These are phyloP conservation scores for Meandrina meandrites DNA, from an alignment of 92 coral and sea anemone species.

Conservation along the genomic window DNA sequence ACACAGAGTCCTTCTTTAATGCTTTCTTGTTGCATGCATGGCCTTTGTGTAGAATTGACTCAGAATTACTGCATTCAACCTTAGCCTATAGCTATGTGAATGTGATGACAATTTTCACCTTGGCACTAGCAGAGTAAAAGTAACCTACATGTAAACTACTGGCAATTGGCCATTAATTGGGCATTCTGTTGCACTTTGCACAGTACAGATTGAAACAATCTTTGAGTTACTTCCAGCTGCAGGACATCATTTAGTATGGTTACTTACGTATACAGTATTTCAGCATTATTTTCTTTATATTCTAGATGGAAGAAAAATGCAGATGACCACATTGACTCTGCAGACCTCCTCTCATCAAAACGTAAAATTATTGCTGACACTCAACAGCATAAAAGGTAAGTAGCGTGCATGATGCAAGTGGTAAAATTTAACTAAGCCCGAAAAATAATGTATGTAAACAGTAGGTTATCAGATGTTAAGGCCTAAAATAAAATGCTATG, in stretches of 20 bases:
- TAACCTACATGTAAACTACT: no score
- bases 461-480: no score
- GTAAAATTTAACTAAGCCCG: neutral
- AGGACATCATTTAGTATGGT: neutral
- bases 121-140: no score
- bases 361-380: neutral
- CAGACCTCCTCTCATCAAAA: conserved; percentile 7
- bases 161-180: neutral
- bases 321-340: conserved; percentile 11
- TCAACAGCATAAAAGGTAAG: conserved; percentile 6
- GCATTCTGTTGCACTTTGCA: neutral
- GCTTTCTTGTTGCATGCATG: neutral
- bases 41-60: neutral
- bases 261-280: neutral
- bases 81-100: neutral
- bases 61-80: neutral
- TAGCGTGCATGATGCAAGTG: neutral
- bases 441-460: no score
- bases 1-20: no score
- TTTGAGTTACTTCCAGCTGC: neutral
- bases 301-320: conserved; percentile 26
- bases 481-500: neutral
- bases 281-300: neutral
- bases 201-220: neutral
- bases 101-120: neutral